Percentiles rank a stretch among this genome's conserved stretches.
These are phyloP conservation scores for Gerris buenoi DNA, from an alignment of 1,140 invertebrate genomes.

Conservation along the genomic window DNA sequence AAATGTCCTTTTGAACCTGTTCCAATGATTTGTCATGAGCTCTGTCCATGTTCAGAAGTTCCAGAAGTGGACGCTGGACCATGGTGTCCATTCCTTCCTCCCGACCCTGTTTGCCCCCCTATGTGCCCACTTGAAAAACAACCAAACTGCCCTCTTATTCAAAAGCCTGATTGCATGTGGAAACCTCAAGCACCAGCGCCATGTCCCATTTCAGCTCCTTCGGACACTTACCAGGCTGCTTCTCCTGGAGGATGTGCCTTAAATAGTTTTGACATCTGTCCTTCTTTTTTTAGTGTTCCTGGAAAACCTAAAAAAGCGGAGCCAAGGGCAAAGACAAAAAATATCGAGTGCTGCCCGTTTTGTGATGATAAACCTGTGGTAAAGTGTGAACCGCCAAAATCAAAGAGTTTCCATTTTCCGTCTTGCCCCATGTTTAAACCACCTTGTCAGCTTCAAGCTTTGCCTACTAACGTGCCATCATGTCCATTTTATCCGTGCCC, in stretches of 20 bases:
- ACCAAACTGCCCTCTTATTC: background rate
- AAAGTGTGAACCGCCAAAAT: background rate
- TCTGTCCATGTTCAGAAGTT: constrained; percentile 1
- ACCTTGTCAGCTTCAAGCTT: background rate
- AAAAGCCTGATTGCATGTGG: background rate
- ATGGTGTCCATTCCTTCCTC: background rate
- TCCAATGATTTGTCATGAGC: background rate
- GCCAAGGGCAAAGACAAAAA: background rate
- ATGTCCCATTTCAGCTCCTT: background rate
- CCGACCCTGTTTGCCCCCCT: background rate
- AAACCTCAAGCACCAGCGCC: background rate
- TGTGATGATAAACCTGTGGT: no score
- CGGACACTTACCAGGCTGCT: background rate
- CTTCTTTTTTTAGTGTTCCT: background rate
- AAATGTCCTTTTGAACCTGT: constrained; percentile 1
- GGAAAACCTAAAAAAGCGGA: background rate
- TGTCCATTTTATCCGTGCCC: constrained; percentile 6
- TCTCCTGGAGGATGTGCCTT: background rate
- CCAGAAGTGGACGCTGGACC: background rate
- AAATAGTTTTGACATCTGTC: background rate
- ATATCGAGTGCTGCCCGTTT: background rate
- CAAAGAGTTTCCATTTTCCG: background rate
- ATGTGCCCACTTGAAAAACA: background rate
- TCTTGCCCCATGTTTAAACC: background rate
- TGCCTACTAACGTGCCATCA: background rate